phyloP scores from a whole-genome alignment of 2,113 vertebrate genomes.

The Colaptes auratus region DNA sequence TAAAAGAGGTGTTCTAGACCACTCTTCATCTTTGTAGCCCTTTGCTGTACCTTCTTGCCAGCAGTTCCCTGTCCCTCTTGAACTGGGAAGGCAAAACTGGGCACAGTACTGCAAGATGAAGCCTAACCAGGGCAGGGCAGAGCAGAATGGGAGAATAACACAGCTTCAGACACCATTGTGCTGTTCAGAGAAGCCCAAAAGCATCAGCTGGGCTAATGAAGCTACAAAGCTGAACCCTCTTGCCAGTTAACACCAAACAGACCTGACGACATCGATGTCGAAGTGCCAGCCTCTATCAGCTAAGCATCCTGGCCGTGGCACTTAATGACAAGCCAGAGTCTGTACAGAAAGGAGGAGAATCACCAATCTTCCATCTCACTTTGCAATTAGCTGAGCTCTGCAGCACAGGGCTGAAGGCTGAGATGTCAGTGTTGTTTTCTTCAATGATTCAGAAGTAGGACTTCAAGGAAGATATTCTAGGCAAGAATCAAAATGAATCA shows the following conservation, averaged over 20 bases:
- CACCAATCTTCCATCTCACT: neutral
- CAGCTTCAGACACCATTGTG: neutral
- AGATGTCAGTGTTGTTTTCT: conserved; percentile 19
- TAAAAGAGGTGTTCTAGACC: no score
- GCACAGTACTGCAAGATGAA: no score
- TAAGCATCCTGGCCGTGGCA: neutral
- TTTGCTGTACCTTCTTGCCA: no score
- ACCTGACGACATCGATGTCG: rapidly evolving
- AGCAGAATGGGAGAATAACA: neutral
- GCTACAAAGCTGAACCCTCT: neutral
- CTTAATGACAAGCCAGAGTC: neutral
- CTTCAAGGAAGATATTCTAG: conserved; percentile 43
- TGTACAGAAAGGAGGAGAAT: neutral
- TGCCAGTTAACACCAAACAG: neutral
- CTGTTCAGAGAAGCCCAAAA: neutral
- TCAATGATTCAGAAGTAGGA: neutral
- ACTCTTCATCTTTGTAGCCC: no score
- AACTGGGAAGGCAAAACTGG: no score
- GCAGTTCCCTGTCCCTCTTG: no score
- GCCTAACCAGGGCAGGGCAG: no score
- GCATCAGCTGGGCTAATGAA: neutral
- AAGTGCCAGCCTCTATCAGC: neutral
- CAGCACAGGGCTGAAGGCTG: neutral
- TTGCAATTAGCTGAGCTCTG: neutral
- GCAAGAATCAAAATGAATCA: conserved; percentile 40